phyloP scores from a whole-genome alignment of 2,888 invertebrate genomes.

The Lithophane leautieri region DNA sequence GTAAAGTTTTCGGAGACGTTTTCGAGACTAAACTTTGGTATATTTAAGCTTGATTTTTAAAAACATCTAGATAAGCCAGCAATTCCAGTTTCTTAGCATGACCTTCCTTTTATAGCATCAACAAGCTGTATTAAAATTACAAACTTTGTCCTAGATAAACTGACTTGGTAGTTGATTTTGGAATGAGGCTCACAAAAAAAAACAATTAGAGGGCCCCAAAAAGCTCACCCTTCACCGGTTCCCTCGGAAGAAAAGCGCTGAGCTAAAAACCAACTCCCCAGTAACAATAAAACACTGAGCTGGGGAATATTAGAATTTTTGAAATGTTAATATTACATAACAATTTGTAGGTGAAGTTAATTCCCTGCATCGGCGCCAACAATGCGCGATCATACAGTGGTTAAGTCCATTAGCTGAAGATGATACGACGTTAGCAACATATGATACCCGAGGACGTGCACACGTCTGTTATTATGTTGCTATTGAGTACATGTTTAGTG shows the following conservation, averaged over 20 bases:
- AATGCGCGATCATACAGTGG: slow-evolving; percentile 3
- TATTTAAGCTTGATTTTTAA: no score
- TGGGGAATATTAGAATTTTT: neutral
- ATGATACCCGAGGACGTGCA: slow-evolving; percentile 43
- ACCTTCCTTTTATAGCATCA: no score
- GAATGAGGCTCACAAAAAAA: no score
- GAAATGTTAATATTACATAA: neutral
- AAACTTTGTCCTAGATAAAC: no score
- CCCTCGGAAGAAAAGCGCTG: neutral
- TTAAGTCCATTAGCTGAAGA: slow-evolving; percentile 36
- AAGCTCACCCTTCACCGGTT: no score
- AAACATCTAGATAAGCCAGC: no score
- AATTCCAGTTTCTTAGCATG: no score
- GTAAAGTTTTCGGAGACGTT: neutral
- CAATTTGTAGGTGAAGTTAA: slow-evolving; percentile 1
- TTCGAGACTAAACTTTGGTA: no score
- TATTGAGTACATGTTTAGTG: neutral
- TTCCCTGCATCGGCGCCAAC: slow-evolving; percentile 20
- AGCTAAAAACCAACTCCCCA: neutral
- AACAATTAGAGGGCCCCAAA: neutral
- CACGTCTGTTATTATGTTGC: neutral
- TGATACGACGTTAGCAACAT: slow-evolving; percentile 37
- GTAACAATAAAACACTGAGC: neutral
- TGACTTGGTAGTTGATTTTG: no score
- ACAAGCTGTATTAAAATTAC: no score